phyloP scores from a whole-genome alignment of 2,113 vertebrate genomes.

The Eublepharis macularius region DNA sequence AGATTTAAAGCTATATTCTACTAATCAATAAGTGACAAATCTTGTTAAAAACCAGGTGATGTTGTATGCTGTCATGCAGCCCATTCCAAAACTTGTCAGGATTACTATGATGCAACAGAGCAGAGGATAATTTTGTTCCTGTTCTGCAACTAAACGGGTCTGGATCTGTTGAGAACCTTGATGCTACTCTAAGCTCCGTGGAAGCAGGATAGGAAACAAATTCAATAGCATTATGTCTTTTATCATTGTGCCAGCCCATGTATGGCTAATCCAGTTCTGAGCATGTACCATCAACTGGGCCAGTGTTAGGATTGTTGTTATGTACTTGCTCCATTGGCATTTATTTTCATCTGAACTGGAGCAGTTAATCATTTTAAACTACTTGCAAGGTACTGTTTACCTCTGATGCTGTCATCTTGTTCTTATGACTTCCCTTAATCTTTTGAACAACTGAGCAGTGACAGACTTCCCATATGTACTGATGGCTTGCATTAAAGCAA shows the following conservation, averaged over 20 bases:
- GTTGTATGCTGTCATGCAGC: background rate
- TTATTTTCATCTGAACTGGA: conserved; percentile 56
- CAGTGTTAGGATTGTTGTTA: background rate
- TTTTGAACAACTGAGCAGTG: conserved; percentile 62
- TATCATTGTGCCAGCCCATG: background rate
- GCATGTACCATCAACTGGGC: background rate
- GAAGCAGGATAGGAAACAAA: background rate
- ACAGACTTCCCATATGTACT: conserved; percentile 1
- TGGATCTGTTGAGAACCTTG: background rate
- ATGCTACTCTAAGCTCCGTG: background rate
- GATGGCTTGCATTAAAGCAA: conserved; percentile 25
- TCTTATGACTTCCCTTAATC: conserved; percentile 59
- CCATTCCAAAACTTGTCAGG: background rate
- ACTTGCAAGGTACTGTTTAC: conserved; percentile 67
- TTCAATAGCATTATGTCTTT: background rate
- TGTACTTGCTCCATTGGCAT: conserved; percentile 24
- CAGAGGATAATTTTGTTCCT: background rate
- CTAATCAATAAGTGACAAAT: background rate
- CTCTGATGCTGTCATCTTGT: conserved; percentile 58
- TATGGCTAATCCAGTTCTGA: background rate
- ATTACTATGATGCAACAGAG: background rate
- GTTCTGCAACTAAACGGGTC: background rate
- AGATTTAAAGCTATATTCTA: conserved; percentile 6
- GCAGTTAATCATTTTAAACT: conserved; percentile 71
- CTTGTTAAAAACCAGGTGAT: background rate